Conservation (phyloP, 2,888 invertebrate species). For the Eumerus sabulonum region DNA sequence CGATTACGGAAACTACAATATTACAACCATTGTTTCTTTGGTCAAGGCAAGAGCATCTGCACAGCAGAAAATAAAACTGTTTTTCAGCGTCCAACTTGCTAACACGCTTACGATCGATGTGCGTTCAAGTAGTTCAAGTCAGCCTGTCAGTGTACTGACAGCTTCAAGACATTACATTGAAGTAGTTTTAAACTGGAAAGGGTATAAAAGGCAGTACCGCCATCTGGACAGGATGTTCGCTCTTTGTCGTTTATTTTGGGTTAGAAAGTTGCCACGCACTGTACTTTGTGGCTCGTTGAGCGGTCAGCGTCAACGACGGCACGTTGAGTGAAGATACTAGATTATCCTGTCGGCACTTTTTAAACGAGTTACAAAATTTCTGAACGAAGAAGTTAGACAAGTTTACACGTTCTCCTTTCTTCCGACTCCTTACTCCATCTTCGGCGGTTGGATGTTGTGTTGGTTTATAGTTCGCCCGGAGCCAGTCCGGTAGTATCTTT, state of each 20-base stretch:
- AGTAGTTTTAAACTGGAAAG: conserved; percentile 48
- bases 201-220: too few relatives aligned
- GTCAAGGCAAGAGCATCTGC: conserved; percentile 46
- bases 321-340: conserved; percentile 57
- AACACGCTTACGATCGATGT: conserved; percentile 53
- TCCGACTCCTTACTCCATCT: conserved; percentile 19
- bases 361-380: conserved; percentile 68
- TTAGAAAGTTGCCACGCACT: conserved; percentile 62
- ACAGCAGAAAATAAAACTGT: conserved; percentile 50
- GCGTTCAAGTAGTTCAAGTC: conserved; percentile 15
- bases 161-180: conserved; percentile 66
- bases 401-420: conserved; percentile 51
- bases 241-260: conserved; percentile 17
- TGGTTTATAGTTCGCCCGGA: conserved; percentile 47
- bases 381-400: conserved; percentile 68
- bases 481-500: background rate
- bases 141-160: conserved; percentile 49
- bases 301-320: conserved; percentile 45
- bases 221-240: conserved; percentile 29
- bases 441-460: conserved; percentile 36
- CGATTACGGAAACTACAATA: conserved; percentile 43
- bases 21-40: conserved; percentile 59
- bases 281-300: conserved; percentile 51
- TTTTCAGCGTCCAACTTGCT: conserved; percentile 17
- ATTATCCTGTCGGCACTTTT: conserved; percentile 68